These are phyloP conservation scores for Kradibia gibbosae DNA, from an alignment of 1,140 invertebrate genomes.

Conservation along the genomic window DNA sequence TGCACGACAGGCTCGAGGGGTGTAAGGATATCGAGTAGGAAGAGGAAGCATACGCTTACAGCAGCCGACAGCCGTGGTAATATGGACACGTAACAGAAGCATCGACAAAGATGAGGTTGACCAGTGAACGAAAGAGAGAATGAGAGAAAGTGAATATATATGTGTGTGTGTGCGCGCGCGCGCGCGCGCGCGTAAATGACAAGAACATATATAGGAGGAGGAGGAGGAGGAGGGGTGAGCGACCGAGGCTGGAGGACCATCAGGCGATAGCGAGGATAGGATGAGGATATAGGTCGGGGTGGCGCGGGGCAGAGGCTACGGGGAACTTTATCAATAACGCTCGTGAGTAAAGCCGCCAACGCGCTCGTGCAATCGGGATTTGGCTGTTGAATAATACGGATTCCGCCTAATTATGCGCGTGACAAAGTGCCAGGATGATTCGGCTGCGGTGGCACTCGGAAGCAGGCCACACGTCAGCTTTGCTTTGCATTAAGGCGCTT, in stretches of 20 bases:
- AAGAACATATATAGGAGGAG: no score
- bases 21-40: neutral
- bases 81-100: conserved; percentile 1
- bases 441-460: neutral
- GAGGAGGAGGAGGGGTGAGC: no score
- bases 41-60: neutral
- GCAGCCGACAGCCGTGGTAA: neutral
- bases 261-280: no score
- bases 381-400: conserved; percentile 10
- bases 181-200: no score
- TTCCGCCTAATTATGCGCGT: conserved; percentile 31
- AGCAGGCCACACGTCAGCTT: neutral
- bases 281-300: no score
- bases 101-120: neutral
- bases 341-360: neutral
- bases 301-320: neutral
- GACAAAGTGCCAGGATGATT: neutral
- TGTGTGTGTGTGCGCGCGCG: no score
- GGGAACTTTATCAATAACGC: conserved; percentile 41
- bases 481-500: neutral
- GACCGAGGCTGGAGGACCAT: no score
- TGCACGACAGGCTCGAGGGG: no score
- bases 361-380: neutral
- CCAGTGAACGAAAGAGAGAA: neutral
- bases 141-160: no score